Base-by-base conservation (phyloP, 2,113 vertebrate species). In the Isichthys henryi region DNA sequence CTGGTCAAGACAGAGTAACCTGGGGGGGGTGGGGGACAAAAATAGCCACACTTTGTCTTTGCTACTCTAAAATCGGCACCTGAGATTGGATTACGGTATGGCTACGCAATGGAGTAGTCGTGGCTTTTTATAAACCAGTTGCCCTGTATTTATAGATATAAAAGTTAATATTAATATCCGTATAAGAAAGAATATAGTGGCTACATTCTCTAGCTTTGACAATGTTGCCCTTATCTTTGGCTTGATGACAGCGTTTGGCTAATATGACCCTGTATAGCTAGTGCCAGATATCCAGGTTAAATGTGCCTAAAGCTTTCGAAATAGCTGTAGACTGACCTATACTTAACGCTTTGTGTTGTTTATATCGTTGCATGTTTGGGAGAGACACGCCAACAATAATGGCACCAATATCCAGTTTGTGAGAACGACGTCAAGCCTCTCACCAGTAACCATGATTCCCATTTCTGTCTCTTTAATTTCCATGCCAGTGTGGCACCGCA, bases 111-210 rank as follows among this genome's bases (percentile, higher is more conserved):
- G 88, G 89, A 92, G 90, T 86, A 89, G 58, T 91, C 83, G 90
- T 87, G 58, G 90, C 92, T 91, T 90, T 91, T 93, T 94, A 95
- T 94, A 93, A 95, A 94, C 92, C 90, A 80, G 89, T 90, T 90
- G 70, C 50, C 11, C n/a, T 92, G 90, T 94, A 94, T 95, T 94
- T 93, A 93, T 94, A 94, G 92, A 86, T 70, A 70, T 88, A 89
- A 70, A 62, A 66, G 87, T 90, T 91, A 90, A 86, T 92, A 91
- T 91, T 93, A 91, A 91, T 91, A 92, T 89, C 91, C 35, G 52
- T 88, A 46, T 58, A 92, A 89, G 90, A 90, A 90, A 87, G 31
- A 31, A 56, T 19, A 19, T 48, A 23, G 35, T 23, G 21, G 45
- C 35, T 7, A 80, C 31, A 77, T 77, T 77, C 49, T 13, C 35